A percentile compares a stretch with the other conserved stretches of the same genome.
phyloP scores from a whole-genome alignment of 1,140 invertebrate species.

The Caerostris darwini region DNA sequence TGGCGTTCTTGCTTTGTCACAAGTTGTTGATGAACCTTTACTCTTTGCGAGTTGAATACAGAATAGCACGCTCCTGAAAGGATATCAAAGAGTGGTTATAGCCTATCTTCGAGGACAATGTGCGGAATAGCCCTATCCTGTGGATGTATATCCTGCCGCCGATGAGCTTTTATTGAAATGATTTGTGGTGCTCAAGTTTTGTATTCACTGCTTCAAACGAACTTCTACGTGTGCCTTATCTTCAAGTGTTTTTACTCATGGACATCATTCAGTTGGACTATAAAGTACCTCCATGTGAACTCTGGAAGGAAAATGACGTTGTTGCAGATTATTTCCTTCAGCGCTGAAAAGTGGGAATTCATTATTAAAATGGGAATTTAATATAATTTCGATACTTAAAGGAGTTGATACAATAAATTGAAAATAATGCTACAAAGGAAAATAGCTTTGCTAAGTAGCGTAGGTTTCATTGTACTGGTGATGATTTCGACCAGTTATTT shows the following conservation, averaged over 20 bases:
- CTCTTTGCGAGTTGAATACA: conserved; percentile 3
- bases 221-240: conserved; percentile 76
- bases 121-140: conserved; percentile 56
- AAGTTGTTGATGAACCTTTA: not conserved
- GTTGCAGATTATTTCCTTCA: not conserved
- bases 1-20: not conserved
- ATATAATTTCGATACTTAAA: conserved; percentile 26
- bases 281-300: conserved; percentile 25
- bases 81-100: conserved; percentile 11
- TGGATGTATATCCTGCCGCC: conserved; percentile 75
- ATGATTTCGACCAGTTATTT: not conserved
- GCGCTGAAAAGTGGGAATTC: conserved; percentile 11
- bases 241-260: conserved; percentile 74
- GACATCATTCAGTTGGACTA: conserved; percentile 44
- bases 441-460: not conserved
- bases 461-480: not conserved
- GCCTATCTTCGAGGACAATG: conserved; percentile 27
- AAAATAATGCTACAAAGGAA: not conserved
- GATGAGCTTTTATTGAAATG: conserved; percentile 77
- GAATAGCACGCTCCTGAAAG: not conserved
- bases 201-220: conserved; percentile 73
- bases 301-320: not conserved
- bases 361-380: conserved; percentile 38
- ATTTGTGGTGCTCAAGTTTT: conserved; percentile 78
- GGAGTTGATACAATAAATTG: conserved; percentile 52